Conservation (phyloP, 2,113 vertebrate species). For the Grammomys dolichurus region DNA sequence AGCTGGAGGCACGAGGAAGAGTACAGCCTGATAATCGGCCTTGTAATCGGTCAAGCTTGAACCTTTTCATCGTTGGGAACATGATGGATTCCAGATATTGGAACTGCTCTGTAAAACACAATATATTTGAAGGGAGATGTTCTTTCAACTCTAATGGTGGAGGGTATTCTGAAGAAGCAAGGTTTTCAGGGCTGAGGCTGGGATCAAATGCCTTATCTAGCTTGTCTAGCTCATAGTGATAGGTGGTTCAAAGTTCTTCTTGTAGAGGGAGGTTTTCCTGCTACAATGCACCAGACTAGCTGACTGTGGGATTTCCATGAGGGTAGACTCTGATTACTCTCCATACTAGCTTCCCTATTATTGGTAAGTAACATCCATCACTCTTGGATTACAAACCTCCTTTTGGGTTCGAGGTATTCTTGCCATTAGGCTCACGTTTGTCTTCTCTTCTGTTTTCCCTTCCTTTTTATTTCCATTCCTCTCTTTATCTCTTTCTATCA, state of each 20-base stretch:
- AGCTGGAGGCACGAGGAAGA: not conserved
- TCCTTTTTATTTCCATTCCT: not conserved
- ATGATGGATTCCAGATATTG: not conserved
- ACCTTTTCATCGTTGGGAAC: not conserved
- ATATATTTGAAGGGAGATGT: conserved; percentile 7
- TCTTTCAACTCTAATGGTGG: not conserved
- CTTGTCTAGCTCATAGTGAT: not conserved
- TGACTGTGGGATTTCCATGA: not conserved
- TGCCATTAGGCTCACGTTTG: not conserved
- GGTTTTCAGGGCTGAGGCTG: not conserved
- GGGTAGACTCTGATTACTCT: not conserved
- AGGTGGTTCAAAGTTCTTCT: not conserved
- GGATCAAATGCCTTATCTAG: not conserved
- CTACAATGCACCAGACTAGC: not conserved
- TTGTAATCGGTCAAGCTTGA: not conserved
- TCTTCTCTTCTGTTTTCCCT: not conserved
- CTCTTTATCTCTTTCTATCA: not conserved
- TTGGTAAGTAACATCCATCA: not conserved
- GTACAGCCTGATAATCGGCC: rapidly evolving
- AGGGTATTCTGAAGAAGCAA: not conserved
- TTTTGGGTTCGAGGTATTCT: not conserved
- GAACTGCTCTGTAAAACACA: not conserved
- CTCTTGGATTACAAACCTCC: not conserved
- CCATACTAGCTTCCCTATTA: not conserved
- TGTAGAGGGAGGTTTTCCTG: not conserved